Conservation (phyloP, 2,888 invertebrate species). For the Timema cristinae region DNA sequence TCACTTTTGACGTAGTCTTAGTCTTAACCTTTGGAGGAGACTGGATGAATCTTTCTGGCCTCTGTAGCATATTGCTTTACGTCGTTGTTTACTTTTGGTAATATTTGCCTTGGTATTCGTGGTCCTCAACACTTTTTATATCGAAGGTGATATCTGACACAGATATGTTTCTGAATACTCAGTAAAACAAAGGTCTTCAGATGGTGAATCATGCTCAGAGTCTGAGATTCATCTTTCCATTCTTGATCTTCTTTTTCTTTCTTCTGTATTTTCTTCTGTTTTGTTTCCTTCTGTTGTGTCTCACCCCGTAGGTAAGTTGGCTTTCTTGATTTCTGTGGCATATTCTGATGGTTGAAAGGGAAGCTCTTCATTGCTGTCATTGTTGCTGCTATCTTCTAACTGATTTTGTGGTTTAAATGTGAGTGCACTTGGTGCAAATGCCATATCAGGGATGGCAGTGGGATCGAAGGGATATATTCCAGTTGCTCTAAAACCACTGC, state of each 20-base stretch:
- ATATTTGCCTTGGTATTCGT: background rate
- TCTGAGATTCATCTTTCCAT: background rate
- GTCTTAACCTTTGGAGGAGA: background rate
- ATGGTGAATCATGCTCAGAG: slow-evolving; percentile 9
- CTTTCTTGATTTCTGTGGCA: background rate
- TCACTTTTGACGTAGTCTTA: background rate
- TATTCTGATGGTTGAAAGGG: background rate
- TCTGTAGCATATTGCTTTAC: background rate
- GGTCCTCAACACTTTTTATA: background rate
- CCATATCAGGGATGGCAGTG: background rate
- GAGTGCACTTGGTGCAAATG: slow-evolving; percentile 1
- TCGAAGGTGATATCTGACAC: background rate
- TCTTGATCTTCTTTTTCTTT: background rate
- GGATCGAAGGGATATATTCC: background rate
- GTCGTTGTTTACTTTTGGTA: background rate
- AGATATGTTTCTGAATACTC: background rate
- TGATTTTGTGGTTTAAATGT: background rate
- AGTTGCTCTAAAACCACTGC: background rate
- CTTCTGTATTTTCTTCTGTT: background rate
- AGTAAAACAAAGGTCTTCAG: background rate
- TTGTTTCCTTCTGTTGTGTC: background rate
- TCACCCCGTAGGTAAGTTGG: background rate
- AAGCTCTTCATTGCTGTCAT: background rate
- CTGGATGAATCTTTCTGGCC: background rate
- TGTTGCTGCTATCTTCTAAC: background rate